Base-by-base conservation (phyloP, 2,888 invertebrate genomes). In the Microctonus aethiopoides region DNA sequence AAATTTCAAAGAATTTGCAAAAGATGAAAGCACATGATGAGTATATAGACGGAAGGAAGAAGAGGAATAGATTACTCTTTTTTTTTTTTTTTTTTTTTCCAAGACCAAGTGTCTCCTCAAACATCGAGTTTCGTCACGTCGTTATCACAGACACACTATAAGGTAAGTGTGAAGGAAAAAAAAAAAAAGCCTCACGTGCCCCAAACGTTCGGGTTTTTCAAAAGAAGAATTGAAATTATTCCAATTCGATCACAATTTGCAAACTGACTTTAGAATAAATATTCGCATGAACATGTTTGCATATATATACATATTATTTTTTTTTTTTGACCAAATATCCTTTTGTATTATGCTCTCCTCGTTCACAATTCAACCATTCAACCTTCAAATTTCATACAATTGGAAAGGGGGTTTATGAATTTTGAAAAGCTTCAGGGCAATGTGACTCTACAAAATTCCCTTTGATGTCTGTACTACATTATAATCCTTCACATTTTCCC, bases 371-470 rank as follows among this genome's bases (percentile, higher is more conserved):
- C 39, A 32, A 60, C 60, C 5, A 46, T 46, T 46, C 57, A 32
- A 57, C 57, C 57, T 32, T 57, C 16, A 62, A 51, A 62, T 46
- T 62, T 51, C n/a, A 41, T 16, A 46, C 46, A 46, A 46, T 46
- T 16, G 16, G 60, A 60, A 60, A 51, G 22, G 11, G 29, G 20
- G 32, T 56, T 68, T 68, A 68, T 68, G 61, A 56, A 68, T 68
- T 68, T 56, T 68, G 56, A 46, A 68, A 68, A 57, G 39, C 68
- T 68, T 46, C 32, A 34, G 63, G 62, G 61, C 26, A 41, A 62
- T 39, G 32, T 56, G 56, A 68, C 62, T 56, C 32, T 39, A 54
- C 56, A 32, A 68, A 68, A 68, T 63, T 68, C 63, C 32, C 68
- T 68, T 68, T 68, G 68, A 68, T 68, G 46, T 46, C 46, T 46